Conservation (phyloP, 2,888 invertebrate genomes). For the Argyra leucocephala region DNA sequence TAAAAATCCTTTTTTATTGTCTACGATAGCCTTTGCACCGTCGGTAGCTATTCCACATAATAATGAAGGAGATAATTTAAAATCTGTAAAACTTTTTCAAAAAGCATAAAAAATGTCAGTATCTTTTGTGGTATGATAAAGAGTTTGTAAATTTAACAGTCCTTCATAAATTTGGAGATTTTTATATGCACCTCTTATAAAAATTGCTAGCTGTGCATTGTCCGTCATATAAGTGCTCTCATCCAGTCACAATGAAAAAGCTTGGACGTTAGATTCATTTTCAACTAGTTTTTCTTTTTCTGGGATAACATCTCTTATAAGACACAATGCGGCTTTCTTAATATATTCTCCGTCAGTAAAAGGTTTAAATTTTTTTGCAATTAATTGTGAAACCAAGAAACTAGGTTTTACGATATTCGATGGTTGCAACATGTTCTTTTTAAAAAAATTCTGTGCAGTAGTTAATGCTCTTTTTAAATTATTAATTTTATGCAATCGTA, state of each 20-base stretch:
- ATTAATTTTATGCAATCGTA: background rate
- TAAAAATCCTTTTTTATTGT: too few relatives aligned
- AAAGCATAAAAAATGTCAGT: constrained; percentile 8
- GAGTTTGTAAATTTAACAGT: background rate
- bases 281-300: constrained; percentile 7
- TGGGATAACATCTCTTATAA: constrained; percentile 5
- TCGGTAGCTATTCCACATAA: constrained; percentile 9
- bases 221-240: constrained; percentile 8
- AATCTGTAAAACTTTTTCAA: constrained; percentile 4
- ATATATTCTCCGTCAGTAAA: constrained; percentile 8
- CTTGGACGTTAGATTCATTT: background rate
- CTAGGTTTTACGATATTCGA: constrained; percentile 3
- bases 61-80: constrained; percentile 8
- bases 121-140: constrained; percentile 1
- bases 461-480: background rate
- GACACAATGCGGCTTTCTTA: background rate
- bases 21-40: constrained; percentile 8
- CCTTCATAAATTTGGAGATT: constrained; percentile 7
- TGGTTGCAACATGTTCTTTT: constrained; percentile 9
- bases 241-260: constrained; percentile 9
- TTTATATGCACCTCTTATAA: constrained; percentile 9
- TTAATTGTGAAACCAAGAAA: background rate
- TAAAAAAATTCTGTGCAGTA: background rate
- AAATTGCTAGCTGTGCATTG: constrained; percentile 11
- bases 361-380: constrained; percentile 14